A percentile compares a stretch with the other conserved stretches of the same genome.
Conservation (phyloP, 2,113 vertebrate species). For the Brachyhypopomus gauderio region DNA sequence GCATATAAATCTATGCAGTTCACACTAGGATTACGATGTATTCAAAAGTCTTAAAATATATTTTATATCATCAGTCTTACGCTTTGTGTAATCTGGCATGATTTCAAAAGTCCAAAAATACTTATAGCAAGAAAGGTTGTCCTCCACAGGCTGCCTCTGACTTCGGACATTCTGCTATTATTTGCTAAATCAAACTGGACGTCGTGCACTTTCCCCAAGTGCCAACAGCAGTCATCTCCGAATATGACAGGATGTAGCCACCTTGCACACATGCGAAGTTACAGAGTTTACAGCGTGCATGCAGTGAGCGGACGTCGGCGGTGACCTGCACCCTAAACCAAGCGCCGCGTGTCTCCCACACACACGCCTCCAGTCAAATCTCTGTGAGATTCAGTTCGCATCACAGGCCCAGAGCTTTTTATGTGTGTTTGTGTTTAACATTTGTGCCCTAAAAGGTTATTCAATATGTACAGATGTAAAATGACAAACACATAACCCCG, state of each 20-base stretch:
- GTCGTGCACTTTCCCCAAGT: neutral
- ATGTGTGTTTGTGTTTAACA: constrained; percentile 42
- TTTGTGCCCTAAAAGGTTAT: fast-evolving
- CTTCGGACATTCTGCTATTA: constrained; percentile 49
- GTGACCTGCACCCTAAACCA: constrained; percentile 33
- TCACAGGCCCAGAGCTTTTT: neutral
- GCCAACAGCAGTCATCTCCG: constrained; percentile 17
- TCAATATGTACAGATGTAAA: fast-evolving
- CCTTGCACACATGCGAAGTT: neutral
- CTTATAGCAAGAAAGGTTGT: constrained; percentile 46
- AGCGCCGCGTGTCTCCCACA: constrained; percentile 26
- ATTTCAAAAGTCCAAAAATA: constrained; percentile 55
- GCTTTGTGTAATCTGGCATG: constrained; percentile 62
- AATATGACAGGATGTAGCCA: neutral
- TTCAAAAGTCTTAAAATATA: neutral
- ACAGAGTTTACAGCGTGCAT: neutral
- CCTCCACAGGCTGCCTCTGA: constrained; percentile 16
- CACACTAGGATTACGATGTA: too few species aligned
- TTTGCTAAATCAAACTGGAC: neutral
- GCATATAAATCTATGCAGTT: neutral
- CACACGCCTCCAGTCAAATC: constrained; percentile 47
- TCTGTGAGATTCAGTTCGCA: constrained; percentile 13
- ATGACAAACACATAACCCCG: constrained; percentile 63
- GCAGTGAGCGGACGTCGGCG: neutral
- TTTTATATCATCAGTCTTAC: neutral